phyloP scores from a whole-genome alignment of 2,888 invertebrate species.

The Drosophila hamatofila region DNA sequence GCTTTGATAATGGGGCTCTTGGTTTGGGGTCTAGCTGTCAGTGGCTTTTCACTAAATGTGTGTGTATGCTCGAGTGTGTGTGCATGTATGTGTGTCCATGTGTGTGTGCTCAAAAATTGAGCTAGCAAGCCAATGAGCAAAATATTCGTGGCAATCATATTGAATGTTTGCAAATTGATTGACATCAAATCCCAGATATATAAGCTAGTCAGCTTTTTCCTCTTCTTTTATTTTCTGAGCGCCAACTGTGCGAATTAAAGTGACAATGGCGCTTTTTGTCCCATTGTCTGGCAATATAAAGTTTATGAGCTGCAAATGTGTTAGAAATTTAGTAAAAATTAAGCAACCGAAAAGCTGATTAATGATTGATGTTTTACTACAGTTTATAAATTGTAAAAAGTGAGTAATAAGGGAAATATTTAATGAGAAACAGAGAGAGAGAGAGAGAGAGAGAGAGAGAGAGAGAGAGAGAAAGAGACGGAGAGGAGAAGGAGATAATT shows the following conservation, averaged over 20 bases:
- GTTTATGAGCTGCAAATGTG: constrained; percentile 21
- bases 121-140: constrained; percentile 50
- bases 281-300: constrained; percentile 12
- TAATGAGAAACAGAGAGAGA: too few relatives aligned
- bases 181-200: constrained; percentile 37
- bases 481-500: too few relatives aligned
- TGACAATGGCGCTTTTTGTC: constrained; percentile 25
- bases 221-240: background rate
- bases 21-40: constrained; percentile 48
- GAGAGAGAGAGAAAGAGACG: too few relatives aligned
- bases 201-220: constrained; percentile 2
- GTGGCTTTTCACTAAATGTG: constrained; percentile 32
- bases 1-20: constrained; percentile 74
- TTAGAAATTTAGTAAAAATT: constrained; percentile 8
- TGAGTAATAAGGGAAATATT: too few relatives aligned
- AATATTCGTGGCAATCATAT: constrained; percentile 54
- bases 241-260: constrained; percentile 26
- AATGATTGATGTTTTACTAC: background rate
- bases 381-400: too few relatives aligned
- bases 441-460: too few relatives aligned
- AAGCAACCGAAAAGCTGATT: constrained; percentile 5
- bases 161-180: constrained; percentile 53
- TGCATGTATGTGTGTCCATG: background rate
- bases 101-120: constrained; percentile 34
- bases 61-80: constrained; percentile 7